Evolutionary conservation across 2,888 invertebrate species (phyloP), one percentile per base, ranked within the genome.

Genomic region (Sinohyriopsis cumingii): DNA sequence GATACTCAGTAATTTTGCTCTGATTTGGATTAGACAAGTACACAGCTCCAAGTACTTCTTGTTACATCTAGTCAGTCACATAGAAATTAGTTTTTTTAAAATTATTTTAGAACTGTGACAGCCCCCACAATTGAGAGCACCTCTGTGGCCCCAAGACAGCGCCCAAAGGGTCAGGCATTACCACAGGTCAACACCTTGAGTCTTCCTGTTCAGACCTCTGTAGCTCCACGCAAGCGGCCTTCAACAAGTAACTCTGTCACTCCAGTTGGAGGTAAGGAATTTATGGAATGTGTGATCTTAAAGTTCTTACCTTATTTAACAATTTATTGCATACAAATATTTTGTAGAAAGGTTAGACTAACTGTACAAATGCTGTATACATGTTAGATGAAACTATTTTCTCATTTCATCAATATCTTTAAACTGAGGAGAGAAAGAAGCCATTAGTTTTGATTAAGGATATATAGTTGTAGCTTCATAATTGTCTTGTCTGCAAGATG

Each of bases 81-180:
- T 45, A 12, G 45, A 45, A 45, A 45, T 15, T 15, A 45, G 12
- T 45, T 45, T 45, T 45, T 45, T 15, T 3, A 15, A 45, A 45
- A 45, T 69, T 54, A 59, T 71, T 76, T 22, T 61, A 80, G 79
- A 72, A 75, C 69, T 59, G 72, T 77, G 20, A 59, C 72, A 25
- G 67, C 79, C 20, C 70, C 84, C 73, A 83, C 87, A 15, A 94
- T 94, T 87, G 94, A 94, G 68, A 89, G 90, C 71, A 96, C 96
- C 3, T 95, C 95, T 78, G 95, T 96, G 33, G 94, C 94, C 66
- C 95, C 95, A 5, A 91, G 95, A 66, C 95, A 95, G 88, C 91
- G 96, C 80, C 96, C 96, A 18, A 95, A 95, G 88, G 94, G 88
- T 55, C 83, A 85, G 67, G 79, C 76, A 71, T 67, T 84, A 55